A percentile compares a stretch with the other conserved stretches of the same genome.
Evolutionary conservation across 2,888 invertebrate genomes (phyloP).

Genomic region (Heliconius sara): DNA sequence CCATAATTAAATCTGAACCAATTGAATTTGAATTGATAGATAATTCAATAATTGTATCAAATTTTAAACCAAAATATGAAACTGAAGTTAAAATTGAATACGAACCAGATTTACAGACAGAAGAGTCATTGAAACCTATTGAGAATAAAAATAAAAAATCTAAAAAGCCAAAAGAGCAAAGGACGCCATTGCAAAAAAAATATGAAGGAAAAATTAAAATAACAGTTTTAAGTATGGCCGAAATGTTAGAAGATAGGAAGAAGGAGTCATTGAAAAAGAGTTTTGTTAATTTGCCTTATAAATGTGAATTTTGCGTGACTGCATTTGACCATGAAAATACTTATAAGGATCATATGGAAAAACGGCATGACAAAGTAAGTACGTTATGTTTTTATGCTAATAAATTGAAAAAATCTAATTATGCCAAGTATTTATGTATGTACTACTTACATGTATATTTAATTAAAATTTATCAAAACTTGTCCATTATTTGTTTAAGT

Average conservation of each 20-base stretch:
- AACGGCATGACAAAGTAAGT: slow-evolving; percentile 63
- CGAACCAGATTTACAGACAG: slow-evolving; percentile 51
- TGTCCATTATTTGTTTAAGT: background rate
- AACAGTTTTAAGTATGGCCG: slow-evolving; percentile 56
- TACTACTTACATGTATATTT: background rate
- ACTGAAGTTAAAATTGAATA: slow-evolving; percentile 62
- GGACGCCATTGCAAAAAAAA: slow-evolving; percentile 35
- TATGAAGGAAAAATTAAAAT: slow-evolving; percentile 64
- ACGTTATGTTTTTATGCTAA: background rate
- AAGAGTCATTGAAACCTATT: slow-evolving; percentile 56
- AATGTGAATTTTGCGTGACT: slow-evolving; percentile 66
- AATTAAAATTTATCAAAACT: background rate
- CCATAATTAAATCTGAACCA: slow-evolving; percentile 45
- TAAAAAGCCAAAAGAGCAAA: slow-evolving; percentile 30
- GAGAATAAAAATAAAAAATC: slow-evolving; percentile 48
- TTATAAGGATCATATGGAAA: slow-evolving; percentile 62
- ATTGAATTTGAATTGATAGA: slow-evolving; percentile 38
- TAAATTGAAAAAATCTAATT: too few relatives aligned
- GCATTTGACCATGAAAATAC: slow-evolving; percentile 70
- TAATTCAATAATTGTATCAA: background rate
- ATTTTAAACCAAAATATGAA: slow-evolving; percentile 1
- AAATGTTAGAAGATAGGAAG: slow-evolving; percentile 62
- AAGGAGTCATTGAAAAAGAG: slow-evolving; percentile 55
- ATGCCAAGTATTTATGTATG: background rate
- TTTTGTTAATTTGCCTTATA: slow-evolving; percentile 65